phyloP scores from a whole-genome alignment of 2,797 vertebrate genomes.

The Pitangus sulphuratus region DNA sequence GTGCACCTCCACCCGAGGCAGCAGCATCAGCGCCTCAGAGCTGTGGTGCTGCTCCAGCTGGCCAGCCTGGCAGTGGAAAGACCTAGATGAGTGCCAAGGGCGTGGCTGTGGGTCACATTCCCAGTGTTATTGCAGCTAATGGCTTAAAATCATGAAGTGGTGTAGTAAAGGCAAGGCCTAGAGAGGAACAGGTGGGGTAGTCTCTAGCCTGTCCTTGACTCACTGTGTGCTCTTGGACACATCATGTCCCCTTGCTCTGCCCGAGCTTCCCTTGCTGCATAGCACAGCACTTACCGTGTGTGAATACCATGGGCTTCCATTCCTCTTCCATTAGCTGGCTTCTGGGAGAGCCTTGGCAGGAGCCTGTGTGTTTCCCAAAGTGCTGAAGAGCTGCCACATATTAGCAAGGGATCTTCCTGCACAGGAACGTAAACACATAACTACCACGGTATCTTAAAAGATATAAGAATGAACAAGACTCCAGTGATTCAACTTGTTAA shows the following conservation, averaged over 20 bases:
- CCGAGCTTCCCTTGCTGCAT: neutral
- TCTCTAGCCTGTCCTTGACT: neutral
- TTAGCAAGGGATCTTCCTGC: neutral
- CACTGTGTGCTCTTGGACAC: rapidly evolving
- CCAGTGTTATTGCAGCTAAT: neutral
- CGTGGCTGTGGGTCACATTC: neutral
- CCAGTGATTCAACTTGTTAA: neutral
- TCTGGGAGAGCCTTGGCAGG: neutral
- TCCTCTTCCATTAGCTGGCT: neutral
- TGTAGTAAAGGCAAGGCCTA: neutral
- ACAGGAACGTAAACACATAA: rapidly evolving
- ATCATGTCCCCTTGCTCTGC: rapidly evolving
- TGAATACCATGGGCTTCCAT: neutral
- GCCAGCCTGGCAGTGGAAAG: neutral
- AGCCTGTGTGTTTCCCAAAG: neutral
- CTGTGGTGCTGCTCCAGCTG: neutral
- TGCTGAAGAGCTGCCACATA: neutral
- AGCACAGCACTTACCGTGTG: rapidly evolving
- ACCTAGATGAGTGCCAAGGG: rapidly evolving
- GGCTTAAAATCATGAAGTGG: neutral
- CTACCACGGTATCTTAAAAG: neutral
- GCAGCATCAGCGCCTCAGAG: rapidly evolving
- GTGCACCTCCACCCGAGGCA: neutral
- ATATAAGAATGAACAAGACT: neutral
- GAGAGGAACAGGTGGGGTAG: neutral